These are phyloP conservation scores for Hypanus sabinus DNA, from an alignment of 2,113 vertebrate species.

Conservation along the genomic window DNA sequence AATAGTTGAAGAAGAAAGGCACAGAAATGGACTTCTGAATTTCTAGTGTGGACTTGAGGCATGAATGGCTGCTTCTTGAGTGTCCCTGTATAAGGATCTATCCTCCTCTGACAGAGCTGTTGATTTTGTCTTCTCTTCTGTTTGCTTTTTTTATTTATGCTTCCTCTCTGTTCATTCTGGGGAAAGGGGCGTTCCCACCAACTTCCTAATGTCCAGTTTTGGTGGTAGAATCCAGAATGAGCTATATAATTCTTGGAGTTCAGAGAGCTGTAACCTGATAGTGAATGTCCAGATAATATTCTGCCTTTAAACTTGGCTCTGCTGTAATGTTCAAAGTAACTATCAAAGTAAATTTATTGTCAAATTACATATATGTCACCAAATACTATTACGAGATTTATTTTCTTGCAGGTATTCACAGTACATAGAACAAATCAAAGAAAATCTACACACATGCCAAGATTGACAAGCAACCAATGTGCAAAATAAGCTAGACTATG, in stretches of 20 bases:
- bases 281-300: neutral
- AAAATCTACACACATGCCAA: too few species aligned
- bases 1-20: neutral
- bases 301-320: neutral
- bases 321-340: neutral
- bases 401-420: too few species aligned
- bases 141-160: neutral
- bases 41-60: too few species aligned
- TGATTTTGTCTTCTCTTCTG: neutral
- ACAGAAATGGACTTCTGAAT: neutral
- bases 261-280: neutral
- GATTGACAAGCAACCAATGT: too few species aligned
- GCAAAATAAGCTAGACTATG: too few species aligned
- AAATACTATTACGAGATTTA: too few species aligned
- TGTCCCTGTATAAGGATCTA: neutral
- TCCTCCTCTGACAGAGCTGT: neutral
- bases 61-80: neutral
- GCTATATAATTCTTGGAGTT: neutral
- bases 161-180: neutral
- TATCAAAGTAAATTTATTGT: neutral
- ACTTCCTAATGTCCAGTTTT: neutral
- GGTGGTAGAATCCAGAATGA: neutral
- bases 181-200: too few species aligned
- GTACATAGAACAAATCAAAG: too few species aligned
- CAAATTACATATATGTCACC: too few species aligned